phyloP scores from a whole-genome alignment of 2,888 invertebrate genomes.

The Cremastinae sp. region DNA sequence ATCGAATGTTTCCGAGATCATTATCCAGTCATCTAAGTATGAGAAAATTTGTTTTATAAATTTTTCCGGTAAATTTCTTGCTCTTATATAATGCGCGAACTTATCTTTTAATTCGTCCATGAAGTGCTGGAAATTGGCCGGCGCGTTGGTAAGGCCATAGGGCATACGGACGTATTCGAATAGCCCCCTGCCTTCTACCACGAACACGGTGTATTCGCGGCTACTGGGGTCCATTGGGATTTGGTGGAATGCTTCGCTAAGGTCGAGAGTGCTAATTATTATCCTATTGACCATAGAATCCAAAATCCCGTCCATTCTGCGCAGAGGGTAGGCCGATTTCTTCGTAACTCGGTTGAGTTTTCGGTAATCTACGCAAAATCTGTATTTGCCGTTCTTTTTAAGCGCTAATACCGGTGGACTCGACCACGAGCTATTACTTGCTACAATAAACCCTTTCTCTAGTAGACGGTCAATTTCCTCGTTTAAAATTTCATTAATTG shows the following conservation, averaged over 20 bases:
- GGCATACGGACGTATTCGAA: conserved; percentile 56
- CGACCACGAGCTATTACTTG: conserved; percentile 16
- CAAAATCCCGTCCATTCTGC: conserved; percentile 15
- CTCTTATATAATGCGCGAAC: neutral
- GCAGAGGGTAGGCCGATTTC: conserved; percentile 16
- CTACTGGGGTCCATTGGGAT: conserved; percentile 63
- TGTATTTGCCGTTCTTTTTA: conserved; percentile 6
- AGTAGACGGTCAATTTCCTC: neutral
- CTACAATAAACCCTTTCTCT: conserved; percentile 11
- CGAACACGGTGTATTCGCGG: conserved; percentile 68
- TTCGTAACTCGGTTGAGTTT: conserved; percentile 13
- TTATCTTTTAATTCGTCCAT: conserved; percentile 50
- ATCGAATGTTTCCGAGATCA: conserved; percentile 1
- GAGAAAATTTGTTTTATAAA: conserved; percentile 2
- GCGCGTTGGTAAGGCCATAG: conserved; percentile 60
- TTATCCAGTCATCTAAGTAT: conserved; percentile 11
- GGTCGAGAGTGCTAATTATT: conserved; percentile 68
- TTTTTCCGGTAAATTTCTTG: conserved; percentile 6
- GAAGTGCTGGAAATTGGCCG: conserved; percentile 61
- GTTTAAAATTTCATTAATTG: conserved; percentile 22
- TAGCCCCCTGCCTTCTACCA: conserved; percentile 51
- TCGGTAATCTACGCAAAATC: conserved; percentile 21
- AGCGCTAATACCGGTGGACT: conserved; percentile 6
- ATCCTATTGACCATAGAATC: conserved; percentile 15
- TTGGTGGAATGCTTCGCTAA: conserved; percentile 70